These are phyloP conservation scores for Xiphophorus maculatus DNA, from an alignment of 2,113 vertebrate genomes.

Conservation along the genomic window DNA sequence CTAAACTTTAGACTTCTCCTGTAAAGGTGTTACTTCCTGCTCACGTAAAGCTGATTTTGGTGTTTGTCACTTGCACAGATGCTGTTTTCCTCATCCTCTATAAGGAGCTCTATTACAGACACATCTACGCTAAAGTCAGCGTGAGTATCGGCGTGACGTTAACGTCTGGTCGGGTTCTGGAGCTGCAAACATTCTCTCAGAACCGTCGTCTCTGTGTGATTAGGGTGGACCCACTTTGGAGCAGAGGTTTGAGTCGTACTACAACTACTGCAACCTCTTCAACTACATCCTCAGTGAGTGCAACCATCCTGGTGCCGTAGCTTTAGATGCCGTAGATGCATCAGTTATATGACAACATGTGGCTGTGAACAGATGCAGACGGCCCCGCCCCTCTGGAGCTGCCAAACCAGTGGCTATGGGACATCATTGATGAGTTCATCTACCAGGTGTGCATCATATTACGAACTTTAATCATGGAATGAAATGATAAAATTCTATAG, in stretches of 20 bases:
- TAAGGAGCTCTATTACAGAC: constrained; percentile 97
- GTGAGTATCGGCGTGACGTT: constrained; percentile 80
- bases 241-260: constrained; percentile 98
- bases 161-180: background rate
- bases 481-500: background rate
- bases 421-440: constrained; percentile 99
- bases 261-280: constrained; percentile 99
- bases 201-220: background rate
- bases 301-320: background rate
- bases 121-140: constrained; percentile 99
- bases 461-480: background rate
- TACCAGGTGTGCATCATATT: constrained; percentile 85
- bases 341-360: constrained; percentile 1
- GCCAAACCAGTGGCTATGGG: constrained; percentile 99
- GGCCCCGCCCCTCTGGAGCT: constrained; percentile 96
- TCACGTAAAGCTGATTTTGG: no score
- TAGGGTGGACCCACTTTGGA: constrained; percentile 96
- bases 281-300: constrained; percentile 98
- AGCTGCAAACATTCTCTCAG: background rate
- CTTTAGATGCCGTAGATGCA: background rate
- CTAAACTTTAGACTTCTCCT: no score
- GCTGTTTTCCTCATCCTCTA: constrained; percentile 97
- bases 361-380: constrained; percentile 88
- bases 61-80: constrained; percentile 76
- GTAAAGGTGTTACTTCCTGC: no score